phyloP scores from a whole-genome alignment of 2,113 vertebrate species.

The Prolemur simus region DNA sequence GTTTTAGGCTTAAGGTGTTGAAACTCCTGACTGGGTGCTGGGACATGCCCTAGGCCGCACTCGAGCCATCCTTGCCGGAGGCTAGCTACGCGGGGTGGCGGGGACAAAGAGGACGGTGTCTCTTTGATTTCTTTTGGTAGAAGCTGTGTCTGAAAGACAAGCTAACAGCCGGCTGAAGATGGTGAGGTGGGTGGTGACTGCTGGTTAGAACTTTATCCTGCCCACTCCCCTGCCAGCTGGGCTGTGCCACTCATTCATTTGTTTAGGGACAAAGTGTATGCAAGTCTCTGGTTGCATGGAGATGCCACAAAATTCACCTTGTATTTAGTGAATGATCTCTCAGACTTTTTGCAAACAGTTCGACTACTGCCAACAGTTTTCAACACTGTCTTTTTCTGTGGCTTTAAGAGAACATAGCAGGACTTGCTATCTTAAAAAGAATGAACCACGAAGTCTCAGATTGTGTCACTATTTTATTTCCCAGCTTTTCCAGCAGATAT shows the following conservation, averaged over 20 bases:
- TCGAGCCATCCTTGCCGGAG: neutral
- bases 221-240: neutral
- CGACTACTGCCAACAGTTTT: neutral
- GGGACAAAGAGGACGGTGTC: rapidly evolving
- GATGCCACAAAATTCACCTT: too few species aligned
- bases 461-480: rapidly evolving
- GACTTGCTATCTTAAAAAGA: neutral
- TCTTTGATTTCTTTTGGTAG: neutral
- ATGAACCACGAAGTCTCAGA: neutral
- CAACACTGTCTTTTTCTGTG: neutral
- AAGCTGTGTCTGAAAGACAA: neutral
- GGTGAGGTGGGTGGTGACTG: rapidly evolving
- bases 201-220: neutral
- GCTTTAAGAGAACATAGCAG: neutral
- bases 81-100: rapidly evolving
- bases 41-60: rapidly evolving
- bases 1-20: too few species aligned
- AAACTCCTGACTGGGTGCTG: rapidly evolving
- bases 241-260: neutral
- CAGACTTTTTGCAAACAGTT: neutral
- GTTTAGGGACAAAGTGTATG: too few species aligned
- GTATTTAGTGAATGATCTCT: neutral
- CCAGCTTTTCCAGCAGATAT: neutral
- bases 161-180: neutral
- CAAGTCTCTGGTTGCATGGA: neutral